Base-by-base conservation (phyloP, 2,797 vertebrate species). In the Naso thynnoides region DNA sequence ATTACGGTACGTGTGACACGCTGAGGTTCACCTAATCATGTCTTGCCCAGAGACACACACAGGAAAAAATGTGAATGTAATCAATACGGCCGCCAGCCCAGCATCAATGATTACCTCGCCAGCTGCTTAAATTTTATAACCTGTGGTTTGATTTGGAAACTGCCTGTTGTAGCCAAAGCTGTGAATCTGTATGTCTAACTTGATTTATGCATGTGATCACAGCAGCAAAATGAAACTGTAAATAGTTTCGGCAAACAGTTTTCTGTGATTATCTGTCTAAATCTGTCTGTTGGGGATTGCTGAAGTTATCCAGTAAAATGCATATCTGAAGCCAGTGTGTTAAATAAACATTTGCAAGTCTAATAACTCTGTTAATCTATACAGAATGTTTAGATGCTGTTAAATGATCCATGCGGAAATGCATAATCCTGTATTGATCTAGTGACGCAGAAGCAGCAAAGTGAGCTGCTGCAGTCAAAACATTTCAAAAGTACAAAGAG, bases 1-100 rank as follows among this genome's bases (percentile, higher is more conserved):
- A 84, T 86, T 85, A 84, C 13, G 48, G 60, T 56, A 39, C 73
- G 53, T 81, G 80, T 75, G 78, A 83, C 79, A 73, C 76, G 23
- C 49, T 21, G 59, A 82, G 75, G 81, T 31, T 69, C 73, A 86
- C 82, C 80, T 76, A 45, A 82, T 72, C 82, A 23, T 58, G 73
- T 74, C 57, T 24, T 47, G 53, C 57, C 64, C 19, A 5, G 39
- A 75, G 68, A 80, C 39, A 45, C 41, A 18, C 39, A 18, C 55
- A 24, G 49, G 70, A 19, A 21, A 45, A 69, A 39, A 78, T 44
- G 70, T 24, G 42, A 75, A 67, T 71, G 69, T 39, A 6, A 29
- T 38, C 50, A 49, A 50, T 21, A 18, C 52, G 21, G 39, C 70
- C 70, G 72, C 44, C 65, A 47, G 52, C 27, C 11, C 54, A 4